A percentile compares a stretch with the other conserved stretches of the same genome.
These are phyloP conservation scores for Scortum barcoo DNA, from an alignment of 2,113 vertebrate species.

Conservation along the genomic window DNA sequence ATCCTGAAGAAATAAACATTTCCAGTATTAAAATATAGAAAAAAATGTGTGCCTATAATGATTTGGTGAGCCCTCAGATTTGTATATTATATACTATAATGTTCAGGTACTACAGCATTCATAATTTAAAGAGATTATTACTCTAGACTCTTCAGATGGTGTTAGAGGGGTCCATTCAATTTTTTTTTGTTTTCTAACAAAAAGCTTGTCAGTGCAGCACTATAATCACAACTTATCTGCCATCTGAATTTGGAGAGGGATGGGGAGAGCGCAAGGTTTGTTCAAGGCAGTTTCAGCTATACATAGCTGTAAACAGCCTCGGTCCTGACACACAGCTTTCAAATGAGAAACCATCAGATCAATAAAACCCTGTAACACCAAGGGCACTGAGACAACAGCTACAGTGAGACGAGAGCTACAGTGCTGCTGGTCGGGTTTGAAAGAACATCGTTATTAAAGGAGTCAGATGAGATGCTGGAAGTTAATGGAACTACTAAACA, in stretches of 20 bases:
- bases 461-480: not conserved
- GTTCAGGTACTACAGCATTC: not conserved
- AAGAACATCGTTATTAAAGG: conserved; percentile 2
- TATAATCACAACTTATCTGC: conserved; percentile 49
- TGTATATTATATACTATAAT: no score
- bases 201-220: conserved; percentile 36
- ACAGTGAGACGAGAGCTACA: conserved; percentile 23
- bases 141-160: conserved; percentile 5
- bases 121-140: conserved; percentile 1
- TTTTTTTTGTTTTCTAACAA: conserved; percentile 44
- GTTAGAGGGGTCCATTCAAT: conserved; percentile 26
- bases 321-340: conserved; percentile 60
- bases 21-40: no score
- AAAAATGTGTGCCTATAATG: no score
- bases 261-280: conserved; percentile 24
- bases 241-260: conserved; percentile 42
- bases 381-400: conserved; percentile 53
- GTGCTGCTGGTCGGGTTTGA: not conserved
- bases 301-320: conserved; percentile 77
- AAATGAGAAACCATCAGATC: conserved; percentile 78
- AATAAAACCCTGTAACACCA: conserved; percentile 71
- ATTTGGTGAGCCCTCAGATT: no score
- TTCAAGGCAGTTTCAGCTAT: conserved; percentile 65
- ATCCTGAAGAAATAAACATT: not conserved
- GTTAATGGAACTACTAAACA: conserved; percentile 6